A percentile compares a stretch with the other conserved stretches of the same genome.
These are phyloP conservation scores for Trinectes maculatus DNA, from an alignment of 2,113 vertebrate genomes.

Conservation along the genomic window DNA sequence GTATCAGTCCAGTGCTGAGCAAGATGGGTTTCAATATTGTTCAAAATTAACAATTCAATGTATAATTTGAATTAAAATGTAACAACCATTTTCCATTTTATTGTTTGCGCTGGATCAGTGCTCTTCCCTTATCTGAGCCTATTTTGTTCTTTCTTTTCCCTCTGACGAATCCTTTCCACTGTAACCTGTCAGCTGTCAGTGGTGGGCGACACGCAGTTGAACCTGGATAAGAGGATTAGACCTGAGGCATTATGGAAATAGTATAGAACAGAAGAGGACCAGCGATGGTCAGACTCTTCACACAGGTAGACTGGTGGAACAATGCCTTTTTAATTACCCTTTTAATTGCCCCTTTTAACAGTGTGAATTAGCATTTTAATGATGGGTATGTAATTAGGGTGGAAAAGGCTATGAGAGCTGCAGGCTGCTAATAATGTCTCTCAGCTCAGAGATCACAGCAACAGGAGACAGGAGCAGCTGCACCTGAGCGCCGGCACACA, in stretches of 20 bases:
- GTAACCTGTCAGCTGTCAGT: constrained; percentile 33
- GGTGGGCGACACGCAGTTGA: constrained; percentile 60
- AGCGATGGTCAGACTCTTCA: constrained; percentile 66
- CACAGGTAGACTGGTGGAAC: constrained; percentile 77
- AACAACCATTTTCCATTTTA: not conserved
- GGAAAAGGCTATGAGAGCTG: constrained; percentile 75
- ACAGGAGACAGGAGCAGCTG: constrained; percentile 72
- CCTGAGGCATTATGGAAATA: constrained; percentile 62
- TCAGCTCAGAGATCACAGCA: constrained; percentile 76
- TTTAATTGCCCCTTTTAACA: constrained; percentile 81
- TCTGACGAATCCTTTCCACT: constrained; percentile 5
- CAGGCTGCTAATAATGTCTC: constrained; percentile 73
- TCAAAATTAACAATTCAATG: too few species aligned
- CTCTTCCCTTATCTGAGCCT: not conserved
- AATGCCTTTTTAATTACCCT: constrained; percentile 82
- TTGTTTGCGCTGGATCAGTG: not conserved
- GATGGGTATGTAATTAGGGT: constrained; percentile 80
- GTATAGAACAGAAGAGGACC: constrained; percentile 65
- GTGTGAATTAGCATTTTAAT: constrained; percentile 82
- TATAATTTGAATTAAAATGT: too few species aligned
- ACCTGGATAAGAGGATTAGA: constrained; percentile 68
- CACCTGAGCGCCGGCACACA: constrained; percentile 67
- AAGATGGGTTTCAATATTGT: too few species aligned
- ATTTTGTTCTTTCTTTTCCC: not conserved
- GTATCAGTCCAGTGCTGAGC: too few species aligned